Conservation (phyloP, 2,113 vertebrate genomes). For the Microcebus ravelobensis region DNA sequence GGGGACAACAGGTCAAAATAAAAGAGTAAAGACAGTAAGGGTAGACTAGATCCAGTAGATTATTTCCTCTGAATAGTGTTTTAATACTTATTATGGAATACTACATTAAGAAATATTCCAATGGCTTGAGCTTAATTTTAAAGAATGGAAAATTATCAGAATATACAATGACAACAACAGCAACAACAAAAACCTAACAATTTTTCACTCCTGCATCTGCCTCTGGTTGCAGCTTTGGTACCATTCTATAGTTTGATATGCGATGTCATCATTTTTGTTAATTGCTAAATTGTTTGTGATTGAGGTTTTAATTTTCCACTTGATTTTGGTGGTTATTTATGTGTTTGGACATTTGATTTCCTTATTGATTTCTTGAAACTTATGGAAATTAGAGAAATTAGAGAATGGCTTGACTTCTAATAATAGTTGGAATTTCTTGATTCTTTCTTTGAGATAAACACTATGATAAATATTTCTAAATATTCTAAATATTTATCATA, state of each 20-base stretch:
- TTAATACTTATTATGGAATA: background rate
- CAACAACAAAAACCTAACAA: background rate
- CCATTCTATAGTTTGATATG: background rate
- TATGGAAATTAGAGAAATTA: background rate
- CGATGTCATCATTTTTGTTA: background rate
- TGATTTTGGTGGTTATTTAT: background rate
- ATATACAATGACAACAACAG: background rate
- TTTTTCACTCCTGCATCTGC: background rate
- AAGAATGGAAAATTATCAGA: constrained; percentile 31
- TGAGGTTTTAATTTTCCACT: background rate
- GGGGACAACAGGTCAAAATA: background rate
- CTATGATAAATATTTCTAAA: background rate
- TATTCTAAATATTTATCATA: background rate
- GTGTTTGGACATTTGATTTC: background rate
- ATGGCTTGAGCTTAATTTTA: background rate
- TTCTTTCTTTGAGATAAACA: constrained; percentile 4
- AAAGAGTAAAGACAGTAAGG: background rate
- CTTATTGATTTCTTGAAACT: background rate
- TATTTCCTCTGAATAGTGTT: background rate
- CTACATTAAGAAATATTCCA: background rate
- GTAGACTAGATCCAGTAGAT: background rate
- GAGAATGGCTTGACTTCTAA: background rate
- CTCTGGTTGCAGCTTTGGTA: background rate
- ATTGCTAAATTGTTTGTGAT: background rate
- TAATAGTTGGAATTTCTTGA: background rate